Conservation (phyloP, 2,113 vertebrate species). For the Lophochroa leadbeateri region DNA sequence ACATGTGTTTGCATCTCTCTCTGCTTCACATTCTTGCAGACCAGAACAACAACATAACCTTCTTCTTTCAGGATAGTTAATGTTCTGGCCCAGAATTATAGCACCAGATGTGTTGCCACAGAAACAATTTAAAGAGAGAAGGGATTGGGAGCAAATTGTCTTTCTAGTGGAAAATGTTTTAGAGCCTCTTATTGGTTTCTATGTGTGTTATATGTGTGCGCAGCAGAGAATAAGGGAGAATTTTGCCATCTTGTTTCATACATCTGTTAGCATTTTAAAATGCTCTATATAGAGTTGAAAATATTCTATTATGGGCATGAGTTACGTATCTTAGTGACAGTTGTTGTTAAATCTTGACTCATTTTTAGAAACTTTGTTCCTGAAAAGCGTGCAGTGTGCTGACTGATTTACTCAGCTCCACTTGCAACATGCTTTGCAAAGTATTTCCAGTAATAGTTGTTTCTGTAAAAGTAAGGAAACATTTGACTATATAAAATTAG, state of each 20-base stretch:
- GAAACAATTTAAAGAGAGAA: conserved; percentile 54
- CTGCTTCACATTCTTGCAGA: neutral
- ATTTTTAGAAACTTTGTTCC: conserved; percentile 37
- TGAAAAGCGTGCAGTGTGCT: neutral
- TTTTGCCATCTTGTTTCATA: conserved; percentile 16
- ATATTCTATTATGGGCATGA: conserved; percentile 34
- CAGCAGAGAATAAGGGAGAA: neutral
- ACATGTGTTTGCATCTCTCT: neutral
- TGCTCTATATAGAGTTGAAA: conserved; percentile 31
- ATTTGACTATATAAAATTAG: neutral
- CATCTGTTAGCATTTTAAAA: conserved; percentile 63
- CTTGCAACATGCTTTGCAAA: conserved; percentile 10
- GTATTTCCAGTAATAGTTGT: neutral
- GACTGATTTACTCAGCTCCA: neutral
- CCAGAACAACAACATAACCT: conserved; percentile 38
- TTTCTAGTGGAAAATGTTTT: neutral
- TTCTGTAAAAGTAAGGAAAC: conserved; percentile 15
- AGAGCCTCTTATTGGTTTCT: neutral
- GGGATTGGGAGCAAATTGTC: neutral
- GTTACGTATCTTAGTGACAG: conserved; percentile 25
- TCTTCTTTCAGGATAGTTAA: neutral
- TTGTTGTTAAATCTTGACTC: conserved; percentile 46
- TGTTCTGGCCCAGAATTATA: neutral
- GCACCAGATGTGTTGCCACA: conserved; percentile 50
- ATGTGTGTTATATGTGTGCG: neutral